Conservation (phyloP, 2,797 vertebrate species). For the Hafferia zeledoni region DNA sequence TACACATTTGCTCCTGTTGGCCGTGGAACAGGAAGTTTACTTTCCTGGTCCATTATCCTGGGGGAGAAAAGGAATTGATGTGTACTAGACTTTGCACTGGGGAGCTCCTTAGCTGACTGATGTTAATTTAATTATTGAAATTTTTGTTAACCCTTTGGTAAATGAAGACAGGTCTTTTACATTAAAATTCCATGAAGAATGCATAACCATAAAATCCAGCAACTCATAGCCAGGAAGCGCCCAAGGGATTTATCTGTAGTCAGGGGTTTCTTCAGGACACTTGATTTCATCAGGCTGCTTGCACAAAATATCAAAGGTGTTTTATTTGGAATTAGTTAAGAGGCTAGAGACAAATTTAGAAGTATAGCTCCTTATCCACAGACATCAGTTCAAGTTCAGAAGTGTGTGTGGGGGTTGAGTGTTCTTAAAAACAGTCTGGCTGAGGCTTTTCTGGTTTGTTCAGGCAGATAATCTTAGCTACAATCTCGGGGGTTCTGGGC, state of each 20-base stretch:
- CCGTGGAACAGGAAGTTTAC: neutral
- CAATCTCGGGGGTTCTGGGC: neutral
- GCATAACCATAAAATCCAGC: neutral
- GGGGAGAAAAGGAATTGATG: constrained; percentile 14
- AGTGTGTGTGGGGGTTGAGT: neutral
- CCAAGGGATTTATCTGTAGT: constrained; percentile 16
- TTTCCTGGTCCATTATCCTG: neutral
- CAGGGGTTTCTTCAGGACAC: constrained; percentile 45
- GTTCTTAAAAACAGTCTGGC: constrained; percentile 1
- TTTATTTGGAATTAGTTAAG: constrained; percentile 41
- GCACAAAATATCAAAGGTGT: constrained; percentile 46
- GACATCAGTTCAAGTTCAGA: neutral
- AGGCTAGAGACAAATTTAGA: constrained; percentile 51
- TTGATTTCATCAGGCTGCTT: constrained; percentile 40
- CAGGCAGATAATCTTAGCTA: neutral
- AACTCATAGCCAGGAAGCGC: neutral
- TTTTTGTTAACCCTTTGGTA: constrained; percentile 54
- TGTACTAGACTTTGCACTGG: neutral
- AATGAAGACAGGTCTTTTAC: neutral
- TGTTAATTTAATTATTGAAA: constrained; percentile 40
- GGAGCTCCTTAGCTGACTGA: constrained; percentile 1
- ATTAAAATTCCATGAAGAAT: neutral
- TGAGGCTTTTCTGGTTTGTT: neutral
- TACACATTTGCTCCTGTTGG: neutral
- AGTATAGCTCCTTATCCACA: constrained; percentile 1